Conservation (phyloP, 2,797 vertebrate genomes). For the Parauchenoglanis punctatus region DNA sequence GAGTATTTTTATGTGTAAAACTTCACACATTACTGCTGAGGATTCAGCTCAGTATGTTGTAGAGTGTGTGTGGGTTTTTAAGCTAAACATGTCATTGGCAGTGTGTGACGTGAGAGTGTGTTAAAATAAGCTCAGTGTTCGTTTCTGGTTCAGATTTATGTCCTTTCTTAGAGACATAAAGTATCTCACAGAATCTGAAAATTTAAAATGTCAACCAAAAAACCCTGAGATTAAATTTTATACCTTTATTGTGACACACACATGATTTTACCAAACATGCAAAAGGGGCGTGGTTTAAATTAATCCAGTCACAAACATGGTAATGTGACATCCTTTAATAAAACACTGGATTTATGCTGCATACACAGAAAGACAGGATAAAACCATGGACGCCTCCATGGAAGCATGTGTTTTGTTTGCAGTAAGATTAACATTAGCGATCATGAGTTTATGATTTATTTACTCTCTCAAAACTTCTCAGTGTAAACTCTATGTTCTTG, state of each 20-base stretch:
- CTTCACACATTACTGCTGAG: neutral
- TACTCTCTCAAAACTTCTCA: too few species aligned
- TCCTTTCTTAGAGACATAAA: neutral
- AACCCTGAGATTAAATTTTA: neutral
- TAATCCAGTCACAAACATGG: neutral
- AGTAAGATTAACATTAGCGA: neutral
- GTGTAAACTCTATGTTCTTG: neutral
- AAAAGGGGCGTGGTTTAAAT: neutral
- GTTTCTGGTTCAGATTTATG: neutral
- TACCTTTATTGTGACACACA: neutral
- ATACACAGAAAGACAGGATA: neutral
- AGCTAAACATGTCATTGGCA: neutral
- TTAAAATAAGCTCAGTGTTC: neutral
- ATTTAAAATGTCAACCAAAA: neutral
- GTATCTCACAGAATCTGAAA: neutral
- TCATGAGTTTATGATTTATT: neutral
- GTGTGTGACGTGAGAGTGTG: neutral
- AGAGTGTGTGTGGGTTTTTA: neutral
- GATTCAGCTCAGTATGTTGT: neutral
- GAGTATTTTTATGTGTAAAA: neutral
- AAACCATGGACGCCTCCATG: neutral
- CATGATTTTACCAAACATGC: neutral
- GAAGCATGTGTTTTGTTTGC: neutral
- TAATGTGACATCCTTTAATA: neutral
- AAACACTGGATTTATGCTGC: too few species aligned